Conservation (phyloP, 2,797 vertebrate genomes). For the Rhyacichthys aspro region DNA sequence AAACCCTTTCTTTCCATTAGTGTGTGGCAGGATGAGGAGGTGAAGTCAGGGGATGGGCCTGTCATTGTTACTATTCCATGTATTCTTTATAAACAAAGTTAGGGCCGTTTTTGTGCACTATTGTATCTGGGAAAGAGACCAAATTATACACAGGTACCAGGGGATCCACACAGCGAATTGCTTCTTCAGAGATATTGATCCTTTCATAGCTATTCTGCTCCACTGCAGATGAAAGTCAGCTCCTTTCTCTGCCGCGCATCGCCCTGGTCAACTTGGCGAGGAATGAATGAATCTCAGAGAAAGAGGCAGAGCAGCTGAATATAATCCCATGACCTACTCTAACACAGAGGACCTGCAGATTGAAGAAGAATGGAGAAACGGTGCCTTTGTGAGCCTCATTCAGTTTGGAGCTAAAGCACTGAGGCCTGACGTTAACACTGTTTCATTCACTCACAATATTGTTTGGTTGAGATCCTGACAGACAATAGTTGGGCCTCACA, state of each 20-base stretch:
- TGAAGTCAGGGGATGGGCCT: slow-evolving; percentile 31
- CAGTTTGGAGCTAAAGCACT: slow-evolving; percentile 28
- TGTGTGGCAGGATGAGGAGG: slow-evolving; percentile 28
- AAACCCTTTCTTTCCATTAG: slow-evolving; percentile 40
- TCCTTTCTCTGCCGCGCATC: slow-evolving; percentile 22
- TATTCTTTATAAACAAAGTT: slow-evolving; percentile 33
- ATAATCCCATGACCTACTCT: slow-evolving; percentile 40
- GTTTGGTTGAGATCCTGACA: not conserved
- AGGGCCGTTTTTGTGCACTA: slow-evolving; percentile 8
- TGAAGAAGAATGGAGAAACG: slow-evolving; percentile 27
- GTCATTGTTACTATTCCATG: slow-evolving; percentile 19
- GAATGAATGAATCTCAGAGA: slow-evolving; percentile 49
- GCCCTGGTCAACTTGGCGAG: slow-evolving; percentile 36
- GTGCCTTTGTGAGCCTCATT: slow-evolving; percentile 22
- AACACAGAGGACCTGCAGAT: slow-evolving; percentile 12
- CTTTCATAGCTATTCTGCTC: slow-evolving; percentile 35
- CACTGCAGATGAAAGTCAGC: slow-evolving; percentile 41
- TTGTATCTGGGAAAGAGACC: slow-evolving; percentile 30
- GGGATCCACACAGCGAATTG: slow-evolving; percentile 28
- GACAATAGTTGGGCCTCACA: not conserved
- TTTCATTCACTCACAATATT: slow-evolving; percentile 4
- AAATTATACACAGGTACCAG: slow-evolving; percentile 27
- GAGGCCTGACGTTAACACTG: slow-evolving; percentile 3
- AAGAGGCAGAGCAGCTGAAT: slow-evolving; percentile 28
- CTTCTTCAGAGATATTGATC: slow-evolving; percentile 59